Base-by-base conservation (phyloP, 53 echinoderm and acorn worm genomes). In the Zoroaster sp. region DNA sequence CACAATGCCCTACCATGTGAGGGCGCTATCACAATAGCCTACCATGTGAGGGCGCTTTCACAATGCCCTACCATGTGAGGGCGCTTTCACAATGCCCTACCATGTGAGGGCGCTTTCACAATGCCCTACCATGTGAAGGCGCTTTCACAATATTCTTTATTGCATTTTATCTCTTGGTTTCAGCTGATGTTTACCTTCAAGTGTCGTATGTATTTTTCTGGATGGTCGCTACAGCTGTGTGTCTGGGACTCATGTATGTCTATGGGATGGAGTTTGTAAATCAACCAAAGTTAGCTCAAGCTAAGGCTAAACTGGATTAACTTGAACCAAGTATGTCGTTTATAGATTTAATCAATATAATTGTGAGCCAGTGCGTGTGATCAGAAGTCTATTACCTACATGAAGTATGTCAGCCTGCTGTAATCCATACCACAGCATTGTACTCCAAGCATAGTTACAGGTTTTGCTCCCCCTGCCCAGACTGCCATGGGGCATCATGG, bases 221-320 rank as follows among this genome's bases (percentile, higher is more conserved):
- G 97, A 69, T 93, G 45, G 92, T 79, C 2, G 97, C 97, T 30
- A 95, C 97, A 21, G 70, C 87, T 1, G 80, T 97, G 43, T 92
- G 94, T 15, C 83, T 95, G 10, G 92, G 86, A 18, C 73, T 97
- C 36, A 97, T 97, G 63, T 91, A 89, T 12, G 52, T 95, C 54
- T 93, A 92, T 68, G 97, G 97, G n/a, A 73, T 94, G 51, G 95
- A 97, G 89, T 97, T 95, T 89, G 95, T 97, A 2, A 94, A 97
- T 85, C 92, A 91, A 80, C 97, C 97, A 23, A 95, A 78, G 77
- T 81, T 97, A 3, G 88, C 95, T 31, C 94, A 95, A 47, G 67
- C 91, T 54, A 97, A 97, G 71, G 72, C 94, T 40, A 97, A 97
- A 80, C 91, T 88, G 52, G 97, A 97, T 45, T 97, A 73, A 52